Conservation (phyloP, 2,888 invertebrate genomes). For the Nomada hirtipes region DNA sequence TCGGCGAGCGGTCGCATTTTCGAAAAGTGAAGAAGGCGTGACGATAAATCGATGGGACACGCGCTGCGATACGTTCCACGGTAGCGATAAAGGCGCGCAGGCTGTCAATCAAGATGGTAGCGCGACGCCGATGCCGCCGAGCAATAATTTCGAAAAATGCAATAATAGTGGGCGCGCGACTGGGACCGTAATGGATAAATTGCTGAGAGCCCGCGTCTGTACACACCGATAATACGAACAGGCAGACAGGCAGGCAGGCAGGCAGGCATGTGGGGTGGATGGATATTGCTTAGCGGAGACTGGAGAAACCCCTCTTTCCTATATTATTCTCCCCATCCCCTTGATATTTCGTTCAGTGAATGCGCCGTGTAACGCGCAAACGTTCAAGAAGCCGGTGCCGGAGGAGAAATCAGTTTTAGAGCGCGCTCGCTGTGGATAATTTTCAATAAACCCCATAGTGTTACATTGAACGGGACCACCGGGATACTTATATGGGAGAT, state of each 20-base stretch:
- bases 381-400: constrained; percentile 60
- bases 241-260: constrained; percentile 80
- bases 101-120: constrained; percentile 55
- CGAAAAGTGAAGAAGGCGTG: background rate
- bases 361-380: constrained; percentile 71
- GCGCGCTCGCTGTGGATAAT: constrained; percentile 42
- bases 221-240: constrained; percentile 82
- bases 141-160: constrained; percentile 82
- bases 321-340: constrained; percentile 82
- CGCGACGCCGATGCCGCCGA: constrained; percentile 54
- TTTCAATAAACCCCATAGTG: constrained; percentile 23
- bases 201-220: constrained; percentile 81
- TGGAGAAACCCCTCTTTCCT: constrained; percentile 81
- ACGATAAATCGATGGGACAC: constrained; percentile 44
- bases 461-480: background rate
- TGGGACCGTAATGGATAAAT: constrained; percentile 84
- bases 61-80: constrained; percentile 5
- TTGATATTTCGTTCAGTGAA: constrained; percentile 69
- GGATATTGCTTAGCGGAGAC: constrained; percentile 83
- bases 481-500: background rate
- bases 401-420: constrained; percentile 45
- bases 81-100: constrained; percentile 33
- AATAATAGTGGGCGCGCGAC: constrained; percentile 82
- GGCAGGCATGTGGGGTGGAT: constrained; percentile 82
- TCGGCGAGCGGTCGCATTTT: constrained; percentile 11